Percentiles rank a stretch among this genome's conserved stretches.
phyloP scores from a whole-genome alignment of 2,113 vertebrate species.

The Chloebia gouldiae region DNA sequence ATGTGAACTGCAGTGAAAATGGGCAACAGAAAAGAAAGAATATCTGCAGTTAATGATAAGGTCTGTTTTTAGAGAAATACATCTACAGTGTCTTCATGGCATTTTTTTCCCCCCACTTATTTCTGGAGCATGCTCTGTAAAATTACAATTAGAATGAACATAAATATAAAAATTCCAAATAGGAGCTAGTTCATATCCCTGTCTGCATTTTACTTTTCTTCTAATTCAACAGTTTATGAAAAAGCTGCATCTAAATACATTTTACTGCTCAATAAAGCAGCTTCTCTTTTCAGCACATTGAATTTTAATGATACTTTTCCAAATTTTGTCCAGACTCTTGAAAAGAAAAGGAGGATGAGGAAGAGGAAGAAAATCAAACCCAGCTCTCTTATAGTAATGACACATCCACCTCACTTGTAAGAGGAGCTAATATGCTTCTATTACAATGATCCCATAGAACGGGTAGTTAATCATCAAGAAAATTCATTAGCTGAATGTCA shows the following conservation, averaged over 20 bases:
- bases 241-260: neutral
- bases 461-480: constrained; percentile 76
- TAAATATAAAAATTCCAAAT: neutral
- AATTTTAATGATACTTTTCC: constrained; percentile 52
- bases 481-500: constrained; percentile 77
- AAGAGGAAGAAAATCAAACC: neutral
- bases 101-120: neutral
- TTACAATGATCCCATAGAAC: constrained; percentile 46
- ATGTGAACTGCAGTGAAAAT: neutral
- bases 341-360: neutral
- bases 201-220: neutral
- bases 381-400: constrained; percentile 44
- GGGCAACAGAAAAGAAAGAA: neutral
- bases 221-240: constrained; percentile 16
- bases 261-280: constrained; percentile 32
- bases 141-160: neutral
- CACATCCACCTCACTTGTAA: constrained; percentile 41
- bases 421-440: constrained; percentile 24
- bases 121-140: neutral
- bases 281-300: constrained; percentile 54
- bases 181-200: neutral
- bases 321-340: constrained; percentile 30
- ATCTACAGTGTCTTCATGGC: neutral
- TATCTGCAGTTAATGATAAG: neutral
- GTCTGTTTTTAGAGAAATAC: neutral